These are phyloP conservation scores for Barypeithes pellucidus DNA, from an alignment of 2,888 invertebrate genomes.

Conservation along the genomic window DNA sequence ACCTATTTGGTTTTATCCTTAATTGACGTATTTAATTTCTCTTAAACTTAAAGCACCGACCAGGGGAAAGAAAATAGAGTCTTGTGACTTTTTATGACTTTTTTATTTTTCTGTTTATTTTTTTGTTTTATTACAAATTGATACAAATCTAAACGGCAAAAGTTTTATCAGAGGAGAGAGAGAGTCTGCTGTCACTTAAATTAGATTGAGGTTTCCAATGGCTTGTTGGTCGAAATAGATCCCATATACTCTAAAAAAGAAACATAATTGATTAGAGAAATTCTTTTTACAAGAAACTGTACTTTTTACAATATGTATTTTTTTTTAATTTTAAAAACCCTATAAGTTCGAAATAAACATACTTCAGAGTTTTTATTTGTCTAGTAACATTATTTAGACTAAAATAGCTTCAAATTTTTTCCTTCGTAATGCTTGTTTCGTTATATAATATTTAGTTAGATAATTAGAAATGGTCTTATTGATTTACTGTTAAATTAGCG, in stretches of 20 bases:
- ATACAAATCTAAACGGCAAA: not conserved
- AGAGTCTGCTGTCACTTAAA: slow-evolving; percentile 57
- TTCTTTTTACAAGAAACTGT: too few relatives aligned
- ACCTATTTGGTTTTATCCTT: not conserved
- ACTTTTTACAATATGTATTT: too few relatives aligned
- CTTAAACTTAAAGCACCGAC: not conserved
- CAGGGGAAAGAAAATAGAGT: not conserved
- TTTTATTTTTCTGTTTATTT: not conserved
- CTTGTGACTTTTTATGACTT: not conserved
- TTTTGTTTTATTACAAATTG: slow-evolving; percentile 4
- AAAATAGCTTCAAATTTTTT: too few relatives aligned
- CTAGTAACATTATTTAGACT: too few relatives aligned
- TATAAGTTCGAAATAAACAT: too few relatives aligned
- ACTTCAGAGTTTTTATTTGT: too few relatives aligned
- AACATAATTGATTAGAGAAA: too few relatives aligned
- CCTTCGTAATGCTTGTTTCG: too few relatives aligned
- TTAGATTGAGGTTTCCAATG: slow-evolving; percentile 72
- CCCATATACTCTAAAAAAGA: slow-evolving; percentile 71
- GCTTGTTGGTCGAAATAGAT: slow-evolving; percentile 72
- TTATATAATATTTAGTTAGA: too few relatives aligned
- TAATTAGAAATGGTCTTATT: too few relatives aligned
- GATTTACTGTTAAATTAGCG: too few relatives aligned
- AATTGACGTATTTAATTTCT: not conserved
- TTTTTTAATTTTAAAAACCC: too few relatives aligned
- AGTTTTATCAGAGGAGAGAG: slow-evolving; percentile 20